These are phyloP conservation scores for Aplochiton taeniatus DNA, from an alignment of 2,797 vertebrate genomes.

Conservation along the genomic window DNA sequence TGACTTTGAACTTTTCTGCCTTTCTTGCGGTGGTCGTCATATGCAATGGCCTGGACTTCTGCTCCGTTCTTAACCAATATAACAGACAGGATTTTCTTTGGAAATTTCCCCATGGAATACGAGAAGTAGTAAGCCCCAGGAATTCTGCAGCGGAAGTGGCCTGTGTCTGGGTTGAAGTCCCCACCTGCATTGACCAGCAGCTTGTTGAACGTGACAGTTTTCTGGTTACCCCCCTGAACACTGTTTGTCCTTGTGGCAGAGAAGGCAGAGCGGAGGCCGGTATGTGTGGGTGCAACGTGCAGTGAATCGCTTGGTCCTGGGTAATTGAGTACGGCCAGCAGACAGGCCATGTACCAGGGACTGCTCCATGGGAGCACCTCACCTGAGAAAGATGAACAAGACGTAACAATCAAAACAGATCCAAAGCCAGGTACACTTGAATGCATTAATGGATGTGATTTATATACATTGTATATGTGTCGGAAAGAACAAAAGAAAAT, in stretches of 20 bases:
- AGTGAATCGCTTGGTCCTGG: conserved; percentile 47
- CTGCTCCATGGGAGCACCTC: conserved; percentile 50
- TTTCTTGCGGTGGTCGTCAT: conserved; percentile 73
- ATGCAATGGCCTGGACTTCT: conserved; percentile 80
- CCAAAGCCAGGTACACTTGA: background rate
- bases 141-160: conserved; percentile 75
- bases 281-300: conserved; percentile 38
- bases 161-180: conserved; percentile 77
- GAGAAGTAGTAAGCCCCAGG: conserved; percentile 80
- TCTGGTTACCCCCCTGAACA: conserved; percentile 70
- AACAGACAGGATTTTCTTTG: conserved; percentile 79
- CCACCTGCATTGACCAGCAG: conserved; percentile 75
- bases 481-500: no score
- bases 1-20: conserved; percentile 80
- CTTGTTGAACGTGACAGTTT: conserved; percentile 74
- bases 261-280: conserved; percentile 73
- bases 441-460: no score
- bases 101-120: conserved; percentile 79
- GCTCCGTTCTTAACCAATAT: conserved; percentile 79
- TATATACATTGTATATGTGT: no score
- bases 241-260: conserved; percentile 76
- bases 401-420: background rate
- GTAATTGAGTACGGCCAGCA: conserved; percentile 50
- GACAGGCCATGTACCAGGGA: conserved; percentile 39
- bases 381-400: conserved; percentile 21